Evolutionary conservation across 1,140 invertebrate genomes (phyloP).

Genomic region (Halesus radiatus): DNA sequence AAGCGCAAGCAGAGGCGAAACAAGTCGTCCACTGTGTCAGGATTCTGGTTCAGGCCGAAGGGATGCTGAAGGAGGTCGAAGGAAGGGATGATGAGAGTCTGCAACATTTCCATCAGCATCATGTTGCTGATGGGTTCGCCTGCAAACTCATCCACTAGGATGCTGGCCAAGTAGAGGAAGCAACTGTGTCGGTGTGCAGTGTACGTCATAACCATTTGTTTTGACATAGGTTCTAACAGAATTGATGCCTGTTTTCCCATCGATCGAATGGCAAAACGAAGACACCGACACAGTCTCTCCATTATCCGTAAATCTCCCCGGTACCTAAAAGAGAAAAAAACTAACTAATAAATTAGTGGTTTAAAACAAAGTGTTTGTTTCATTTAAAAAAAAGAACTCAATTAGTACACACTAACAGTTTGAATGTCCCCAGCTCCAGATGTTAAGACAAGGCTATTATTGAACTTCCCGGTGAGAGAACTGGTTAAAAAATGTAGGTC

Average conservation of each 20-base stretch:
- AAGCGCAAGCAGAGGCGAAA: slow-evolving; percentile 93
- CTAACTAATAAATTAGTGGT: no score
- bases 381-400: slow-evolving; percentile 8
- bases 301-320: slow-evolving; percentile 88
- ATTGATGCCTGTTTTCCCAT: slow-evolving; percentile 83
- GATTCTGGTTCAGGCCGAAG: slow-evolving; percentile 88
- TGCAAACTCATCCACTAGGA: slow-evolving; percentile 96
- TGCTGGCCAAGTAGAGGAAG: slow-evolving; percentile 94
- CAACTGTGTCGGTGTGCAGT: slow-evolving; percentile 89
- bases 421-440: no score
- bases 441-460: no score
- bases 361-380: no score
- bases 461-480: no score
- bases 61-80: slow-evolving; percentile 84
- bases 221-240: slow-evolving; percentile 85
- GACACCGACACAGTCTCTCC: slow-evolving; percentile 91
- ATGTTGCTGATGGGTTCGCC: slow-evolving; percentile 77
- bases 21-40: slow-evolving; percentile 97
- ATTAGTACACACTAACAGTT: background rate
- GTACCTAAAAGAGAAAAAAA: slow-evolving; percentile 72
- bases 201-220: slow-evolving; percentile 92
- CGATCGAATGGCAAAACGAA: slow-evolving; percentile 91
- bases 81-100: slow-evolving; percentile 88
- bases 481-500: no score
- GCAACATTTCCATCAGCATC: slow-evolving; percentile 88